Evolutionary conservation across 1,140 invertebrate genomes (phyloP).

Genomic region (Pantala flavescens): DNA sequence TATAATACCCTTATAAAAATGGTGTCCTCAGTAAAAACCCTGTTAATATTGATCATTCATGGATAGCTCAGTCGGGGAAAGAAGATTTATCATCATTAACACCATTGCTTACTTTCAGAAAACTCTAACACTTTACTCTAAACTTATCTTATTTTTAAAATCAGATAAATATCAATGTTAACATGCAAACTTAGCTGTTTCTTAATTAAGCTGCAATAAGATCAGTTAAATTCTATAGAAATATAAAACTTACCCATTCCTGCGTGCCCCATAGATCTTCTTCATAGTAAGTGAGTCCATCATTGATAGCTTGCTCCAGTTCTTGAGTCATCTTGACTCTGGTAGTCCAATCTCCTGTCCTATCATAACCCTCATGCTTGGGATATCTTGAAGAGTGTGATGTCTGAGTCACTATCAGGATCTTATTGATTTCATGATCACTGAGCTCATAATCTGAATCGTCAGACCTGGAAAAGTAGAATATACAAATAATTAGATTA

Average conservation of each 20-base stretch:
- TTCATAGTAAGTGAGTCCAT: slow-evolving; percentile 91
- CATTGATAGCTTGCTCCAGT: slow-evolving; percentile 85
- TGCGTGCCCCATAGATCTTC: slow-evolving; percentile 65
- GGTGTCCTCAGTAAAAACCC: no score
- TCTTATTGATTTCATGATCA: slow-evolving; percentile 87
- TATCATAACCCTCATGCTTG: slow-evolving; percentile 82
- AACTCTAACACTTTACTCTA: neutral
- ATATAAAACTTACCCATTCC: slow-evolving; percentile 27
- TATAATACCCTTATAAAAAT: no score
- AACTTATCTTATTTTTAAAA: no score
- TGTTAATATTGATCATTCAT: no score
- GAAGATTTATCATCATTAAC: neutral
- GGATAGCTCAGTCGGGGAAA: neutral
- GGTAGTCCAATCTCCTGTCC: slow-evolving; percentile 73
- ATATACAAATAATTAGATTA: neutral
- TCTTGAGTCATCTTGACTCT: slow-evolving; percentile 89
- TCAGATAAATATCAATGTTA: no score
- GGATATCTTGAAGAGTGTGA: slow-evolving; percentile 41
- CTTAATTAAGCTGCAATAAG: no score
- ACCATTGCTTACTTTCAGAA: neutral
- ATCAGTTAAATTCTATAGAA: neutral
- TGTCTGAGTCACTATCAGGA: slow-evolving; percentile 87
- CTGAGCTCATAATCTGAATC: slow-evolving; percentile 77
- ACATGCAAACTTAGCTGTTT: no score
- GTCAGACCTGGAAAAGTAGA: slow-evolving; percentile 25